Evolutionary conservation across 2,888 invertebrate genomes (phyloP).

Genomic region (Polydrusus tereticollis): DNA sequence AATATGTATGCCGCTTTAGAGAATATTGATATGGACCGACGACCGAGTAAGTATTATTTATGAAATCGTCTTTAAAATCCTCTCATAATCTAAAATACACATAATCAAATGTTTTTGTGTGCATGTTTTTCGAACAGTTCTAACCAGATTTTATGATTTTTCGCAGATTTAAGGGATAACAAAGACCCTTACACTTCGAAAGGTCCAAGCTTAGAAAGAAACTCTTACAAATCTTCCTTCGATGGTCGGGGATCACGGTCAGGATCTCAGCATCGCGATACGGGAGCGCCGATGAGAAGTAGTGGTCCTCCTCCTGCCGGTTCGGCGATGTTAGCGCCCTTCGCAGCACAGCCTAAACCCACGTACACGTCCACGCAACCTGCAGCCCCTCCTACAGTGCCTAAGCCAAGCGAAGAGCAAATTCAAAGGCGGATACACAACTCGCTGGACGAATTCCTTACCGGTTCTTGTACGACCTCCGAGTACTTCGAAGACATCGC

Average conservation of each 20-base stretch:
- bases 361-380: conserved; percentile 47
- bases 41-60: conserved; percentile 51
- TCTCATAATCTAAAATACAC: too few species aligned
- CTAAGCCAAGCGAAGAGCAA: conserved; percentile 55
- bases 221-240: conserved; percentile 53
- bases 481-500: conserved; percentile 62
- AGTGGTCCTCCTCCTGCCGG: conserved; percentile 53
- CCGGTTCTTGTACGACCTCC: conserved; percentile 58
- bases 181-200: conserved; percentile 65
- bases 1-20: conserved; percentile 70
- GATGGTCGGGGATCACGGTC: conserved; percentile 69
- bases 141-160: background rate
- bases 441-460: conserved; percentile 63
- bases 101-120: too few species aligned
- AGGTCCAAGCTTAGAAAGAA: conserved; percentile 65
- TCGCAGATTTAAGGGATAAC: conserved; percentile 53
- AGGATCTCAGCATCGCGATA: conserved; percentile 71
- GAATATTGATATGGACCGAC: conserved; percentile 63
- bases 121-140: too few species aligned
- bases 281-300: conserved; percentile 49
- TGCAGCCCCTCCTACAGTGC: conserved; percentile 26
- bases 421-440: conserved; percentile 60
- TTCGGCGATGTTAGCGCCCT: conserved; percentile 25
- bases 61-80: too few species aligned
- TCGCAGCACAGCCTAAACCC: conserved; percentile 21